Evolutionary conservation across 2,888 invertebrate species (phyloP).

Genomic region (Pecten maximus): DNA sequence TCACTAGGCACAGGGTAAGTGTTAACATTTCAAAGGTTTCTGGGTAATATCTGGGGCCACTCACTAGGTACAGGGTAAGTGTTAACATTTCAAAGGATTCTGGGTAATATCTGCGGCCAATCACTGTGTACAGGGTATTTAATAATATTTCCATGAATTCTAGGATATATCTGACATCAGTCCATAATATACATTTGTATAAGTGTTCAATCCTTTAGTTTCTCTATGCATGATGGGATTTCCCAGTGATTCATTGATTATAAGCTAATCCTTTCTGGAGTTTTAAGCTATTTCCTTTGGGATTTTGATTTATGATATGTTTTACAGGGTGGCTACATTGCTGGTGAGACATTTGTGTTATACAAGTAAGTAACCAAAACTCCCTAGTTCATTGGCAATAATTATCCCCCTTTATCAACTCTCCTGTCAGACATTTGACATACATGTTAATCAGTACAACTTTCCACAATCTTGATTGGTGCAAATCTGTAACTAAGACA

Average conservation of each 20-base stretch:
- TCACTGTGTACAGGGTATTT: neutral
- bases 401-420: slow-evolving; percentile 81
- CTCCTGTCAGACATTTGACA: too few species aligned
- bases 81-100: neutral
- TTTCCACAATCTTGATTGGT: too few species aligned
- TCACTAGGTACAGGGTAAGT: neutral
- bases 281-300: too few species aligned
- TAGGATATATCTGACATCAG: neutral
- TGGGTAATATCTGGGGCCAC: neutral
- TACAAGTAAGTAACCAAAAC: slow-evolving; percentile 83
- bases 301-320: slow-evolving; percentile 37
- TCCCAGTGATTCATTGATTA: neutral
- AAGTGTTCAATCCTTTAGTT: neutral
- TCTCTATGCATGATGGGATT: neutral
- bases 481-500: too few species aligned
- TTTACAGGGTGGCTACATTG: slow-evolving; percentile 87
- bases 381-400: slow-evolving; percentile 85
- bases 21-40: neutral
- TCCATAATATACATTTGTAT: slow-evolving; percentile 80
- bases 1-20: slow-evolving; percentile 89
- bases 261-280: too few species aligned
- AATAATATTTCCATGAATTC: slow-evolving; percentile 81
- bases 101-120: neutral
- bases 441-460: too few species aligned
- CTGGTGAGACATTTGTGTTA: slow-evolving; percentile 86